Evolutionary conservation across 2,797 vertebrate species (phyloP).

Genomic region (Platalea minor): DNA sequence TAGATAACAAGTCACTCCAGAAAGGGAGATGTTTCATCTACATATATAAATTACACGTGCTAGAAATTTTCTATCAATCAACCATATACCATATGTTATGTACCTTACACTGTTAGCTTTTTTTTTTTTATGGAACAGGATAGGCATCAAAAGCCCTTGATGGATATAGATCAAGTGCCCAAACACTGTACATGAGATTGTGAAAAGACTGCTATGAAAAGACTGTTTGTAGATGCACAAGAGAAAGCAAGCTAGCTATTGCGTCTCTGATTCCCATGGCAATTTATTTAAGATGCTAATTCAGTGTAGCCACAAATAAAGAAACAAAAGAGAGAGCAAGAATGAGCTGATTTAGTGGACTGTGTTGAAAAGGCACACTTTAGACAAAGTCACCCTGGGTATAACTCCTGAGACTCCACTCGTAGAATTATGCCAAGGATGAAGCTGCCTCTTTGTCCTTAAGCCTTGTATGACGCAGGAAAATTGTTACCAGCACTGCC

Average conservation of each 20-base stretch:
- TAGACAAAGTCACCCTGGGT: conserved; percentile 19
- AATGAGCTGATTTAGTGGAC: conserved; percentile 45
- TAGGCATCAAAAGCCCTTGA: not conserved
- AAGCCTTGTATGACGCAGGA: not conserved
- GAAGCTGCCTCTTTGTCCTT: not conserved
- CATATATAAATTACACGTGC: not conserved
- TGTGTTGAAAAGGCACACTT: conserved; percentile 20
- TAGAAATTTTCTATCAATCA: not conserved
- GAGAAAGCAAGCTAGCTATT: conserved; percentile 39
- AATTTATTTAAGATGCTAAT: conserved; percentile 64
- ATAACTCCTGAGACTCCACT: not conserved
- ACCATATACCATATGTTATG: not conserved
- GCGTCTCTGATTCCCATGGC: conserved; percentile 43
- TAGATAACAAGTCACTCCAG: not conserved
- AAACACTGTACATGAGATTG: not conserved
- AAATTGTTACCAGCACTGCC: not conserved
- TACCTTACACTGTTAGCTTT: not conserved
- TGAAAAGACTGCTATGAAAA: conserved; percentile 38
- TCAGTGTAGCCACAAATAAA: conserved; percentile 32
- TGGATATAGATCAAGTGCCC: not conserved
- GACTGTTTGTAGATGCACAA: conserved; percentile 13
- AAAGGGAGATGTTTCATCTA: not conserved
- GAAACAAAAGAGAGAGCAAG: conserved; percentile 38
- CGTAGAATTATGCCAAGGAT: not conserved
- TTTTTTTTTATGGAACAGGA: not conserved